Percentiles rank a stretch among this genome's conserved stretches.
phyloP scores from a whole-genome alignment of 1,140 invertebrate genomes.

The Sarcophaga bullata region DNA sequence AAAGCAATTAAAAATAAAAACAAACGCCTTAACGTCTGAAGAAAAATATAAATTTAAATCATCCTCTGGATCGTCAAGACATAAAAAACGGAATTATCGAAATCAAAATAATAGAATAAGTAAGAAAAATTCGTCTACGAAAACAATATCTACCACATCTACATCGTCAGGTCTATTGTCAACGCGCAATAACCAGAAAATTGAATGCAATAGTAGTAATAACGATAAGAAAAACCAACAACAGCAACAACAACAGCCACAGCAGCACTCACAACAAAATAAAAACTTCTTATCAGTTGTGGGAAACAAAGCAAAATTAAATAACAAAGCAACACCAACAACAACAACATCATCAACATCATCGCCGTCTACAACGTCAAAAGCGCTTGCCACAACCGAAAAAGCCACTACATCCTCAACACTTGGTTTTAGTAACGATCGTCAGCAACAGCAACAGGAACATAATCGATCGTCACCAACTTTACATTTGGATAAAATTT shows the following conservation, averaged over 20 bases:
- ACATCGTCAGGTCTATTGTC: conserved; percentile 26
- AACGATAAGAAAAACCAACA: conserved; percentile 29
- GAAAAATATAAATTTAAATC: conserved; percentile 41
- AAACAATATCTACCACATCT: background rate
- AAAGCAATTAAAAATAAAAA: conserved; percentile 12
- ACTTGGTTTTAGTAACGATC: background rate
- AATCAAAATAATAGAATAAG: conserved; percentile 34
- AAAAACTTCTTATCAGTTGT: conserved; percentile 43
- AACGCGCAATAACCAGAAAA: conserved; percentile 37
- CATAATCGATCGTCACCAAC: conserved; percentile 27
- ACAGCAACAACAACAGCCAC: conserved; percentile 42
- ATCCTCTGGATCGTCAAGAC: conserved; percentile 37
- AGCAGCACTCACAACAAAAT: conserved; percentile 37
- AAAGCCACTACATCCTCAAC: conserved; percentile 1
- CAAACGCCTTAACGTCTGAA: conserved; percentile 30
- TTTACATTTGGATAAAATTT: conserved; percentile 46
- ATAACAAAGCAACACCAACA: conserved; percentile 44
- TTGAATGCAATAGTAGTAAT: conserved; percentile 42
- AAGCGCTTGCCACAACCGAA: conserved; percentile 9
- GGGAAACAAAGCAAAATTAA: conserved; percentile 42
- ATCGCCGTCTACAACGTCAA: background rate
- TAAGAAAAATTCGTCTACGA: background rate
- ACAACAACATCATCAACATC: conserved; percentile 40
- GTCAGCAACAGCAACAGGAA: conserved; percentile 16
- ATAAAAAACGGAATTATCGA: conserved; percentile 30